Percentiles rank a stretch among this genome's conserved stretches.
Conservation (phyloP, 1,140 invertebrate species). For the Heliconius eleuchia region DNA sequence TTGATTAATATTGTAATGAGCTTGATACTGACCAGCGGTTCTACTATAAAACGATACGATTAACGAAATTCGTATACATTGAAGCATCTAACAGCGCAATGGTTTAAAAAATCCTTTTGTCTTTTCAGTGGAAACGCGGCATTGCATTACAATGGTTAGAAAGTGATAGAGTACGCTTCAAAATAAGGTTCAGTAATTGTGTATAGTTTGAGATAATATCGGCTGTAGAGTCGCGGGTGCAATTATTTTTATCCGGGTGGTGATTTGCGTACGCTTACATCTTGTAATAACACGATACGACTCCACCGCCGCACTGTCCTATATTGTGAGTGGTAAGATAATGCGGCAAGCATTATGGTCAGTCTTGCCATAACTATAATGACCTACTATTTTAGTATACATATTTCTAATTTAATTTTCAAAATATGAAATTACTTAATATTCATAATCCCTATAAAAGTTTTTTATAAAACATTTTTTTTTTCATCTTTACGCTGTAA, state of each 20-base stretch:
- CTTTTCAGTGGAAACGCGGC: background rate
- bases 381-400: no score
- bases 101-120: background rate
- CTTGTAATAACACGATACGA: slow-evolving; percentile 57
- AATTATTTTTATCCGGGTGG: slow-evolving; percentile 67
- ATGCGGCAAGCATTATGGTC: background rate
- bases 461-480: no score
- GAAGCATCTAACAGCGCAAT: background rate
- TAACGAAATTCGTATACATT: background rate
- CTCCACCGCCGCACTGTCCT: slow-evolving; percentile 38
- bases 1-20: slow-evolving; percentile 79
- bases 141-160: background rate
- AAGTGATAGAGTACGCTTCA: slow-evolving; percentile 29
- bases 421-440: background rate
- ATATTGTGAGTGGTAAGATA: slow-evolving; percentile 42
- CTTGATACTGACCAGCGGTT: slow-evolving; percentile 44
- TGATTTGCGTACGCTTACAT: slow-evolving; percentile 68
- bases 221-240: slow-evolving; percentile 55
- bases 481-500: no score
- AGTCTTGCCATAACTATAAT: no score
- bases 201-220: slow-evolving; percentile 75
- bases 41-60: background rate
- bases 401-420: background rate
- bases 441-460: no score
- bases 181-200: slow-evolving; percentile 61